phyloP scores from a whole-genome alignment of 2,888 invertebrate genomes.

The Branchipolynoe longqiensis region DNA sequence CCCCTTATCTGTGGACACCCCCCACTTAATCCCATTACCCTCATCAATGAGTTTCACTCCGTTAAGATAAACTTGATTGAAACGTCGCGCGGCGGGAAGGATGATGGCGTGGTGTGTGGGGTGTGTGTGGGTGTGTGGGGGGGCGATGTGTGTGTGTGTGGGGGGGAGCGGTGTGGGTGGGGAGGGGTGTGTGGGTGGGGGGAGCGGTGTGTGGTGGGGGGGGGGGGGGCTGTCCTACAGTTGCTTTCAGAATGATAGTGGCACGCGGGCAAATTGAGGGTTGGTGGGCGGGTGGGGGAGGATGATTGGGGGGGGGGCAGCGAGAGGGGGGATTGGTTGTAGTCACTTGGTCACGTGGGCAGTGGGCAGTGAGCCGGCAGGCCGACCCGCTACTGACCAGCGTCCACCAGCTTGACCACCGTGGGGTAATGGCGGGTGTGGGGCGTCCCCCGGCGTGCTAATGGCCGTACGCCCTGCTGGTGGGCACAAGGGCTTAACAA shows the following conservation, averaged over 20 bases:
- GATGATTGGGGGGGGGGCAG: no score
- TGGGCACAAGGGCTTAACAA: constrained; percentile 37
- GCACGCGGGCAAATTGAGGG: no score
- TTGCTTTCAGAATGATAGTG: constrained; percentile 6
- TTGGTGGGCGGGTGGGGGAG: constrained; percentile 13
- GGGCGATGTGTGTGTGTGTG: no score
- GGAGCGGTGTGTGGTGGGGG: background rate
- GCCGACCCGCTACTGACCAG: constrained; percentile 21
- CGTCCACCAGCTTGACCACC: constrained; percentile 48
- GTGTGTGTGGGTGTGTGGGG: background rate
- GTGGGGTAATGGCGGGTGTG: constrained; percentile 39
- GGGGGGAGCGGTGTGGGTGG: no score
- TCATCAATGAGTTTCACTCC: constrained; percentile 17
- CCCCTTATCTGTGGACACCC: background rate
- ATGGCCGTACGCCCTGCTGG: constrained; percentile 42
- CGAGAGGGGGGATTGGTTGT: no score
- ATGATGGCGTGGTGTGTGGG: background rate
- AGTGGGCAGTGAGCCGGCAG: constrained; percentile 17
- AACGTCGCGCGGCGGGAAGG: constrained; percentile 15
- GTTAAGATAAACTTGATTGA: constrained; percentile 49
- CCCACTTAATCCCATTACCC: constrained; percentile 47
- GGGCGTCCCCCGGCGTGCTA: constrained; percentile 22
- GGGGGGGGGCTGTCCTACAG: constrained; percentile 1
- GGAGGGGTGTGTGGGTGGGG: background rate
- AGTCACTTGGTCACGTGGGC: no score